These are phyloP conservation scores for Amphiprion clarkii DNA, from an alignment of 2,797 vertebrate genomes.

Conservation along the genomic window DNA sequence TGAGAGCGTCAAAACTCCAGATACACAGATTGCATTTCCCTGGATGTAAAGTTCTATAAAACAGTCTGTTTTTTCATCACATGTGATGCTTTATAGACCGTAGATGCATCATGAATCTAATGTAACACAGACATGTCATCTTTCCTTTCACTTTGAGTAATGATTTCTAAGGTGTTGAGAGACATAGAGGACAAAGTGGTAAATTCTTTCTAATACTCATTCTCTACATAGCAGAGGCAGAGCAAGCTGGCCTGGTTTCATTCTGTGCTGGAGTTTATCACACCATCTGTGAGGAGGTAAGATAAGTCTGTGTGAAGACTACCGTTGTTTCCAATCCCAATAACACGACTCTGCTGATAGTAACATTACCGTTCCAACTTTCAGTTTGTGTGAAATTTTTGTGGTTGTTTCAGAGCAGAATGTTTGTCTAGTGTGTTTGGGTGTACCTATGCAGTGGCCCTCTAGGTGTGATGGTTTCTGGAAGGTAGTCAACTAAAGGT, in stretches of 20 bases:
- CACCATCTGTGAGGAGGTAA: slow-evolving; percentile 33
- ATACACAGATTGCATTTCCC: neutral
- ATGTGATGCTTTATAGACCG: neutral
- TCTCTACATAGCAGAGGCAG: slow-evolving; percentile 29
- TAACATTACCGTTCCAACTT: neutral
- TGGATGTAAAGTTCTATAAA: neutral
- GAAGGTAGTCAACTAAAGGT: slow-evolving; percentile 97
- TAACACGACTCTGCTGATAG: slow-evolving; percentile 25
- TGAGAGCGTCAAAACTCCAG: neutral
- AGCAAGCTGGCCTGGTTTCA: slow-evolving; percentile 30
- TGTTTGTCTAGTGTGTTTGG: slow-evolving; percentile 29
- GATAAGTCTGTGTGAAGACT: slow-evolving; percentile 28
- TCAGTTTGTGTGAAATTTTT: neutral
- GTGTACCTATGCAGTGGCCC: slow-evolving; percentile 95
- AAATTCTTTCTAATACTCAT: slow-evolving; percentile 22
- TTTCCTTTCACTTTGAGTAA: slow-evolving; percentile 7
- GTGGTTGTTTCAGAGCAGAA: neutral
- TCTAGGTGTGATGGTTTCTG: slow-evolving; percentile 96
- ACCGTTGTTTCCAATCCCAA: neutral
- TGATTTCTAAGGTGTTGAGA: slow-evolving; percentile 24
- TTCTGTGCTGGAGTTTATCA: slow-evolving; percentile 42
- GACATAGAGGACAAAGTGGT: neutral
- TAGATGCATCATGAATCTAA: neutral
- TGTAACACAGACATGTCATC: neutral
- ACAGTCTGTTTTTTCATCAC: neutral